phyloP scores from a whole-genome alignment of 37 sponge, comb jelly and placozoan genomes.

The Halisarca cf. caerulea region DNA sequence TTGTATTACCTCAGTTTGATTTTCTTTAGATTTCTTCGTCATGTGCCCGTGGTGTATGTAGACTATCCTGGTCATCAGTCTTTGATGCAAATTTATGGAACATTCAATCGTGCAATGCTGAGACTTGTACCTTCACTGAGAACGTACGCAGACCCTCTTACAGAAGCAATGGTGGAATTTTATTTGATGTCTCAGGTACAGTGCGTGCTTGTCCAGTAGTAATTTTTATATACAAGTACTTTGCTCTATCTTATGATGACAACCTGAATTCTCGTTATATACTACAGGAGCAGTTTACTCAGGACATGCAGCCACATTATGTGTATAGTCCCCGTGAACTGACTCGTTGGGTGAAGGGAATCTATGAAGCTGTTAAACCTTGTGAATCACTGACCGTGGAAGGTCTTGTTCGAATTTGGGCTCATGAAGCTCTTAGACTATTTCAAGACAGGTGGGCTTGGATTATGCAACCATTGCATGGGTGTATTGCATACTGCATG shows the following conservation, averaged over 20 bases:
- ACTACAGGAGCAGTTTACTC: constrained; percentile 87
- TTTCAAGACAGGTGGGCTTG: constrained; percentile 88
- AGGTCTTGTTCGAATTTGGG: constrained; percentile 95
- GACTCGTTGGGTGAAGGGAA: constrained; percentile 98
- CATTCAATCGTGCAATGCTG: constrained; percentile 97
- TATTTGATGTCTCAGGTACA: constrained; percentile 90
- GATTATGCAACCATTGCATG: no score
- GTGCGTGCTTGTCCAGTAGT: no score
- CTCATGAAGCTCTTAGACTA: constrained; percentile 94
- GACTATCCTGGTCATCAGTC: constrained; percentile 95
- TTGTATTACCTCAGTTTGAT: background rate
- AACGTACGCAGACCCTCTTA: constrained; percentile 91
- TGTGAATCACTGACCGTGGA: constrained; percentile 88
- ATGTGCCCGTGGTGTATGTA: constrained; percentile 97
- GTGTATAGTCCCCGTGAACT: constrained; percentile 98
- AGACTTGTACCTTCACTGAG: constrained; percentile 87
- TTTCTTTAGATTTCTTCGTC: constrained; percentile 85
- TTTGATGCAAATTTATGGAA: constrained; percentile 96
- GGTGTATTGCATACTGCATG: background rate
- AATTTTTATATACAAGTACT: no score
- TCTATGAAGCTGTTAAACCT: constrained; percentile 89
- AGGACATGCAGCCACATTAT: constrained; percentile 99
- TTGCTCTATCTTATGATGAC: background rate
- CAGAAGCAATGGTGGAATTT: constrained; percentile 98
- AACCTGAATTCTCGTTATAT: background rate